phyloP scores from a whole-genome alignment of 2,113 vertebrate species.

The Cynocephalus volans region DNA sequence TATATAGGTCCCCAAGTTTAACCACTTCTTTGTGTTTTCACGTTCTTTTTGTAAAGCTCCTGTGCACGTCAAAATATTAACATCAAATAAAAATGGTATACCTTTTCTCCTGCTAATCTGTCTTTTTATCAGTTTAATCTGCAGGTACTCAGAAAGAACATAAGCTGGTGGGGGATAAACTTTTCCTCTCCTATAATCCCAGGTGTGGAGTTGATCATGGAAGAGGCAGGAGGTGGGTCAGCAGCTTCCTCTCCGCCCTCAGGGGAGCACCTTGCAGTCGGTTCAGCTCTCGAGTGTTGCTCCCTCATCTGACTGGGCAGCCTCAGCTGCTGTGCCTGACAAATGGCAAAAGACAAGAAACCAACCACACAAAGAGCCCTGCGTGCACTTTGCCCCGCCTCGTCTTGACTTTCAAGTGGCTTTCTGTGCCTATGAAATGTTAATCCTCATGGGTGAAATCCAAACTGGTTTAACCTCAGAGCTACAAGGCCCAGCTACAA shows the following conservation, averaged over 20 bases:
- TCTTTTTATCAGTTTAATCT: not conserved
- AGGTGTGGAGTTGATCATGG: too few species aligned
- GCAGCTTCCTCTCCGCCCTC: not conserved
- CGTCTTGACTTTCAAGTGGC: conserved; percentile 63
- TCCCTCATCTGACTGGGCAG: not conserved
- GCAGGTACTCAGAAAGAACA: not conserved
- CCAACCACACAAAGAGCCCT: not conserved
- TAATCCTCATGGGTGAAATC: conserved; percentile 68
- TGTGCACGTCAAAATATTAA: not conserved
- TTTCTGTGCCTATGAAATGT: conserved; percentile 65
- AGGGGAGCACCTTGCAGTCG: not conserved
- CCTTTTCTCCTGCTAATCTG: not conserved
- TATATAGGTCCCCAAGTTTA: not conserved
- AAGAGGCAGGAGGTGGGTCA: not conserved
- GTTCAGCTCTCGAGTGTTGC: not conserved
- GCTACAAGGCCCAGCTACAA: conserved; percentile 32
- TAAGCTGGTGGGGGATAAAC: not conserved
- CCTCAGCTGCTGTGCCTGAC: not conserved
- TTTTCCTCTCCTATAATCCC: too few species aligned
- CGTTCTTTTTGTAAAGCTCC: not conserved
- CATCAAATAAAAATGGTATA: not conserved
- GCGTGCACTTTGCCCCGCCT: not conserved
- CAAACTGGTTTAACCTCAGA: conserved; percentile 63
- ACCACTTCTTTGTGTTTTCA: not conserved
- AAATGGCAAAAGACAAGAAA: conserved; percentile 30